These are phyloP conservation scores for Pterophyllum scalare DNA, from an alignment of 2,113 vertebrate genomes.

Conservation along the genomic window DNA sequence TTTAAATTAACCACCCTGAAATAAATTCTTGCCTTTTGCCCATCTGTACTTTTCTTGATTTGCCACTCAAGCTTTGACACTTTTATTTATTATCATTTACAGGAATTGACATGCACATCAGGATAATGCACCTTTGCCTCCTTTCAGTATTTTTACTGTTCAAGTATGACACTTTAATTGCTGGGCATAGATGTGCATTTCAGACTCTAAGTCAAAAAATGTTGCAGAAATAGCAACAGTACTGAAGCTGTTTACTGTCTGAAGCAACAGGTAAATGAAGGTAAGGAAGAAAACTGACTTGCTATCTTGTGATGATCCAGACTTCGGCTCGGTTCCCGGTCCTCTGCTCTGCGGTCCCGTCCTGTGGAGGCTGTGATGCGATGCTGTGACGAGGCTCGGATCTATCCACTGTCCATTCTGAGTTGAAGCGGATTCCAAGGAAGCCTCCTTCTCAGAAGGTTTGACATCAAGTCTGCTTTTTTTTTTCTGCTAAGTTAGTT, in stretches of 20 bases:
- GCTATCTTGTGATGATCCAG: background rate
- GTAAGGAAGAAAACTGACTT: background rate
- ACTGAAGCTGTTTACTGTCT: background rate
- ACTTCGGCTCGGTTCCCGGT: background rate
- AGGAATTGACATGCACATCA: background rate
- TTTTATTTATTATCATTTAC: background rate
- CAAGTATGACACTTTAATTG: background rate
- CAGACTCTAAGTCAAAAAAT: background rate
- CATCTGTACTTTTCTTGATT: background rate
- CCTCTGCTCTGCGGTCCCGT: slow-evolving; percentile 12
- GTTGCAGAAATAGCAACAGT: background rate
- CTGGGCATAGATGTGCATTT: background rate
- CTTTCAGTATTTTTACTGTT: background rate
- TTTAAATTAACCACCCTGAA: too few species aligned
- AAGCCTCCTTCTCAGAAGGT: background rate
- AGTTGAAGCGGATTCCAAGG: background rate
- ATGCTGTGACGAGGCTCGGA: slow-evolving; percentile 11
- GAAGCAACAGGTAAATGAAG: background rate
- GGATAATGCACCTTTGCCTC: background rate
- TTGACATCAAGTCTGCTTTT: background rate
- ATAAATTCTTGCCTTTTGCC: background rate
- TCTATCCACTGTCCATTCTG: slow-evolving; percentile 28
- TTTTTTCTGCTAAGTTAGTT: background rate
- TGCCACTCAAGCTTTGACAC: background rate
- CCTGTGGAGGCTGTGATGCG: background rate